Evolutionary conservation across 35 echinoderm and acorn worm genomes (phyloP).

Genomic region (Diadema setosum): DNA sequence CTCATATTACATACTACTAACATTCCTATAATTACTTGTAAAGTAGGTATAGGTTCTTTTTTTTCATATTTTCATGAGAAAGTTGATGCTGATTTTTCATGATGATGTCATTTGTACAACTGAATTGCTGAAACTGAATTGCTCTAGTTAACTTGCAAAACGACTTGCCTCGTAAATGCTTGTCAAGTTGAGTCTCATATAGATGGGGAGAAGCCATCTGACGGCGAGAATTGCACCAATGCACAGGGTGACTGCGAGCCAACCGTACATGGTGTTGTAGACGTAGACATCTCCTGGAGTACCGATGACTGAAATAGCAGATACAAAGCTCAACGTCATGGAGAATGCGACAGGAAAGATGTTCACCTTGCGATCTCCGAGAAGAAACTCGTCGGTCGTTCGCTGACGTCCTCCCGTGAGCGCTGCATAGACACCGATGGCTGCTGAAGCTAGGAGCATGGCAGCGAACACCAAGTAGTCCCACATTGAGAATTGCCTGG

Average conservation of each 20-base stretch:
- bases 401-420: background rate
- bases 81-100: background rate
- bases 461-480: background rate
- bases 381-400: conserved; percentile 13
- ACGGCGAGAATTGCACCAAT: background rate
- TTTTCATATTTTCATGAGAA: background rate
- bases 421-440: background rate
- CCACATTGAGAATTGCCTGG: background rate
- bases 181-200: background rate
- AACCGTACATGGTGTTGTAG: conserved; percentile 6
- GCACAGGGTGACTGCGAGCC: background rate
- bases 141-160: too few relatives aligned
- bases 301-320: conserved; percentile 6
- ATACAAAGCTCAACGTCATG: background rate
- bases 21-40: background rate
- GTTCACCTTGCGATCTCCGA: conserved; percentile 3
- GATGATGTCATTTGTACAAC: background rate
- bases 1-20: background rate
- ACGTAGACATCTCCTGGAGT: conserved; percentile 1
- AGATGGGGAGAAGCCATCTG: background rate
- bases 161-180: conserved; percentile 44
- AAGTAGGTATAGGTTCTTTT: background rate
- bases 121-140: background rate
- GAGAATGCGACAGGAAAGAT: background rate
- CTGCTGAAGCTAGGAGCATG: background rate